Conservation (phyloP, 2,888 invertebrate species). For the Sphaerophoria rueppellii region DNA sequence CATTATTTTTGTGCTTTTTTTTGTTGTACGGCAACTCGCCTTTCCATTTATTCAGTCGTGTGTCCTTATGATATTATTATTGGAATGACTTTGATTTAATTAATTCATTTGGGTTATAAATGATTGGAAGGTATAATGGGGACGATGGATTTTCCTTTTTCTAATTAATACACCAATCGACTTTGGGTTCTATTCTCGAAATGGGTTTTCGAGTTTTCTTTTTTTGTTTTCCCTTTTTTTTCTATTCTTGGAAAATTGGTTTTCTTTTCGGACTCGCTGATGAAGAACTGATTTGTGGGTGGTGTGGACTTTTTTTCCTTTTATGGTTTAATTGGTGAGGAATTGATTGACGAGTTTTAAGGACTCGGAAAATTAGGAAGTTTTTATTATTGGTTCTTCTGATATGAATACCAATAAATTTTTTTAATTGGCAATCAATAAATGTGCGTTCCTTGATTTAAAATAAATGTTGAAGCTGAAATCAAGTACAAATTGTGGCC, state of each 20-base stretch:
- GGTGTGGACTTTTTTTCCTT: neutral
- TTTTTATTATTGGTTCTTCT: neutral
- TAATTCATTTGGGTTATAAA: slow-evolving; percentile 41
- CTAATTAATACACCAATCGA: neutral
- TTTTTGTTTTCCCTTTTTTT: slow-evolving; percentile 9
- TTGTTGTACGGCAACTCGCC: neutral
- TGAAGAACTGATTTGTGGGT: slow-evolving; percentile 14
- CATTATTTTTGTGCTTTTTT: slow-evolving; percentile 10
- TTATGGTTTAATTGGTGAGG: neutral
- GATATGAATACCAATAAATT: neutral
- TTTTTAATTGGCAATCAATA: neutral
- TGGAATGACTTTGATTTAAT: slow-evolving; percentile 53
- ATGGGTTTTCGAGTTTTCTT: slow-evolving; percentile 8
- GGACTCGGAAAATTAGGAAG: neutral
- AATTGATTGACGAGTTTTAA: neutral
- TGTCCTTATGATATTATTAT: slow-evolving; percentile 26
- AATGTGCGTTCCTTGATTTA: neutral
- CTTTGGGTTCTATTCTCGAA: neutral
- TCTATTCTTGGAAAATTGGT: neutral
- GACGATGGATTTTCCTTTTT: slow-evolving; percentile 4
- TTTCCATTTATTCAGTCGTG: neutral
- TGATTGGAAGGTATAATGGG: slow-evolving; percentile 16
- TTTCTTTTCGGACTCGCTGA: neutral
- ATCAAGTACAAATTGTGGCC: too few species aligned
- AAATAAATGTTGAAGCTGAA: neutral